Evolutionary conservation across 2,113 vertebrate species (phyloP).

Genomic region (Eretmodus cyanostictus): DNA sequence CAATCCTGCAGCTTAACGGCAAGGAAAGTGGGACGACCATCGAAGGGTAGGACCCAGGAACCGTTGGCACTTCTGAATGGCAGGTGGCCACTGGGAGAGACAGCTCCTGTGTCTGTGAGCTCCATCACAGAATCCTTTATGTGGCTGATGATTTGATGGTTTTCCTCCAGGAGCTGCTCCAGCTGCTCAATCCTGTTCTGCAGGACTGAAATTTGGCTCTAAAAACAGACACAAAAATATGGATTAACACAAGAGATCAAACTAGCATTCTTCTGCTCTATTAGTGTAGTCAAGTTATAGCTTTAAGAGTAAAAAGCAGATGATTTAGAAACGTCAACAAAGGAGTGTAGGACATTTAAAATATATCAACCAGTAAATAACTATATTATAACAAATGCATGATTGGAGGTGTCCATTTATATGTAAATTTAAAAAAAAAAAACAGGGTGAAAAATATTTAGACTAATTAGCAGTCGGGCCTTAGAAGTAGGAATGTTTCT

Average conservation of each 20-base stretch:
- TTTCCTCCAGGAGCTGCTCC: slow-evolving; percentile 97
- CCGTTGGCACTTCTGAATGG: slow-evolving; percentile 81
- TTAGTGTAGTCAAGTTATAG: background rate
- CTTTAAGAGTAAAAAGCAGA: background rate
- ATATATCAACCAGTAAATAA: background rate
- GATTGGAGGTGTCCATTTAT: background rate
- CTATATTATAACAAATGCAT: background rate
- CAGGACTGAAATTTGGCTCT: slow-evolving; percentile 98
- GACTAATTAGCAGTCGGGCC: background rate
- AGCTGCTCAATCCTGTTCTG: slow-evolving; percentile 98
- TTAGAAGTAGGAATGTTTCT: background rate
- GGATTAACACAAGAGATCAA: background rate
- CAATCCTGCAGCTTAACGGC: slow-evolving; percentile 87
- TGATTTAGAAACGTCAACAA: background rate
- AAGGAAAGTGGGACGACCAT: slow-evolving; percentile 83
- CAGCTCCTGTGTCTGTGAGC: slow-evolving; percentile 86
- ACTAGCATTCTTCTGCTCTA: background rate
- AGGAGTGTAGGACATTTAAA: background rate
- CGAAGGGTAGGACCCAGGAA: slow-evolving; percentile 87
- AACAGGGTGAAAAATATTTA: background rate
- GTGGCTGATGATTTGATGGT: slow-evolving; percentile 98
- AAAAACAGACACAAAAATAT: background rate
- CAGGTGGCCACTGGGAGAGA: slow-evolving; percentile 74
- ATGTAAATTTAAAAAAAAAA: background rate
- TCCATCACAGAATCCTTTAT: slow-evolving; percentile 98